These are phyloP conservation scores for Sminthurides aquaticus DNA, from an alignment of 2,888 invertebrate species.

Conservation along the genomic window DNA sequence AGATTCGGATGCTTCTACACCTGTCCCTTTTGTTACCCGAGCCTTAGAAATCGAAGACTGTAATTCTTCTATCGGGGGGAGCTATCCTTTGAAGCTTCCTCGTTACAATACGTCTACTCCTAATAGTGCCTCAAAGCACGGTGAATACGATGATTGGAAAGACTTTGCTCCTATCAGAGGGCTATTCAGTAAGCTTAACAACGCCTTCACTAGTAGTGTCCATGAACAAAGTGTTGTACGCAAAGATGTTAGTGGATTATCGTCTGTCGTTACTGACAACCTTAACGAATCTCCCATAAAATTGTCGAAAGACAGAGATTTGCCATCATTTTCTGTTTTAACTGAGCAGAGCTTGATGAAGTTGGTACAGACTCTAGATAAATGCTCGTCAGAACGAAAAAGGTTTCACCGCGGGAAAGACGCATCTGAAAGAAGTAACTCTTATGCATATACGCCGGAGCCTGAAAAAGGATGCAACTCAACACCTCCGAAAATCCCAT, in stretches of 20 bases:
- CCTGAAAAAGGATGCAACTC: no score
- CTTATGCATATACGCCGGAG: no score
- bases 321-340: neutral
- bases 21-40: no score
- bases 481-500: no score
- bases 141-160: neutral
- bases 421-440: no score
- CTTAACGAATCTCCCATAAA: neutral
- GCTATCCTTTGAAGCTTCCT: constrained; percentile 10
- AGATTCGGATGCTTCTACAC: no score
- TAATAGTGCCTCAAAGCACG: constrained; percentile 6
- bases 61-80: constrained; percentile 10
- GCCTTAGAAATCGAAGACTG: no score
- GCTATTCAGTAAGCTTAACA: neutral
- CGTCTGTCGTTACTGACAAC: neutral
- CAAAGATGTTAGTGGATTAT: neutral
- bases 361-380: neutral
- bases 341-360: neutral
- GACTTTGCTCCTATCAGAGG: neutral
- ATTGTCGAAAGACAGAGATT: neutral
- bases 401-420: no score
- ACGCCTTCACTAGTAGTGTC: no score
- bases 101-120: constrained; percentile 19
- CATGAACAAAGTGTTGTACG: no score
- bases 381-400: neutral